A percentile compares a stretch with the other conserved stretches of the same genome.
Evolutionary conservation across 1,140 invertebrate species (phyloP).

Genomic region (Drosophila paulistorum): DNA sequence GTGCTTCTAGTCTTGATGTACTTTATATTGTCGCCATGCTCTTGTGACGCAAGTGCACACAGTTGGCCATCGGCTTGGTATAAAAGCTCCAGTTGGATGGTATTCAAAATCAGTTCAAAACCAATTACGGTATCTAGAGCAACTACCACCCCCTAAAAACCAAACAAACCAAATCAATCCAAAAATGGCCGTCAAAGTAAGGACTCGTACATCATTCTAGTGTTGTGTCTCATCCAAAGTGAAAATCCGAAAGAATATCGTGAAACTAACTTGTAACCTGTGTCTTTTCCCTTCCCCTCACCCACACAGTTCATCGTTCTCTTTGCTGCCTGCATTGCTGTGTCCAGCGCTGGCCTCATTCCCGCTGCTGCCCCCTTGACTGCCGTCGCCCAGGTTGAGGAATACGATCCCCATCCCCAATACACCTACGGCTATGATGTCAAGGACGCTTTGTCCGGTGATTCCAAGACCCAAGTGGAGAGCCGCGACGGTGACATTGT

Average conservation of each 20-base stretch:
- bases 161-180: slow-evolving; percentile 15
- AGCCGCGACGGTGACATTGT: slow-evolving; percentile 83
- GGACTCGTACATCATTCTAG: slow-evolving; percentile 16
- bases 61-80: slow-evolving; percentile 66
- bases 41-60: slow-evolving; percentile 74
- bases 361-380: slow-evolving; percentile 80
- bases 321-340: slow-evolving; percentile 76
- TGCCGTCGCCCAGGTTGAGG: slow-evolving; percentile 83
- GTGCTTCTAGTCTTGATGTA: slow-evolving; percentile 70
- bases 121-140: slow-evolving; percentile 82
- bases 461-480: slow-evolving; percentile 82
- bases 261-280: slow-evolving; percentile 9
- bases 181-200: slow-evolving; percentile 83
- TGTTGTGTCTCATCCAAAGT: slow-evolving; percentile 20
- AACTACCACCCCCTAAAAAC: slow-evolving; percentile 46
- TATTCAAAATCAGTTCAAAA: slow-evolving; percentile 77
- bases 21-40: slow-evolving; percentile 57
- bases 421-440: slow-evolving; percentile 88
- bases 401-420: slow-evolving; percentile 86
- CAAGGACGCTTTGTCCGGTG: slow-evolving; percentile 85
- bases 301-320: slow-evolving; percentile 72
- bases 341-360: slow-evolving; percentile 73
- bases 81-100: slow-evolving; percentile 72
- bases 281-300: slow-evolving; percentile 27
- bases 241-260: slow-evolving; percentile 22